Evolutionary conservation across 2,888 invertebrate species (phyloP), one percentile per base, ranked within the genome.

Genomic region (Erebia epiphron): DNA sequence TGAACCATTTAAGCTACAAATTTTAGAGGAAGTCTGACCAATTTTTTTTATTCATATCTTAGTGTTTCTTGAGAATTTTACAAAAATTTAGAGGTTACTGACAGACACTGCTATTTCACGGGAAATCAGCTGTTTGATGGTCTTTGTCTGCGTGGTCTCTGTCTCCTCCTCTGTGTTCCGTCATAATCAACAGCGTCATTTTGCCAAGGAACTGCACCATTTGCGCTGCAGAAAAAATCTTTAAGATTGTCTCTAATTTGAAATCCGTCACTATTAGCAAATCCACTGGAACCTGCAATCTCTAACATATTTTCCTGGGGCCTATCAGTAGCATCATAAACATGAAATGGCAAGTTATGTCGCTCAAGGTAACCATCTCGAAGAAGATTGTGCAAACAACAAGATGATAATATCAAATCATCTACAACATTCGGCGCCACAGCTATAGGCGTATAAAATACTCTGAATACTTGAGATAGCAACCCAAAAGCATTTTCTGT

Each of bases 401-500:
- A 76, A 26, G 68, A 68, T 61, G 61, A 56, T 58, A 69, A 62
- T 60, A 77, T 68, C 69, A 77, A 66, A 65, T 77, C 75, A 68
- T 69, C 73, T 66, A 67, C 68, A 70, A 71, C 71, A 67, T 75
- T 73, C 71, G 75, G 73, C 72, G 71, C 73, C 67, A 77, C 73
- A 70, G 70, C 74, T 35, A 74, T 77, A 60, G 77, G 77, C 65
- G 74, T 75, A 69, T 75, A 75, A 75, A 77, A 77, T 76, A 76
- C 54, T 77, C 74, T 76, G 65, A 78, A 76, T 63, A 76, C 72
- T 68, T 76, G 75, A 63, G 13, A 13, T 49, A 63, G 63, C 63
- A 63, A 26, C 16, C 63, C 63, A 49, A 67, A 67, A 14, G 60
- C 67, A 43, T 67, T 67, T 67, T 67, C 67, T 49, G 67, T 18